Base-by-base conservation (phyloP, 2,113 vertebrate species). In the Pygathrix nemaeus region DNA sequence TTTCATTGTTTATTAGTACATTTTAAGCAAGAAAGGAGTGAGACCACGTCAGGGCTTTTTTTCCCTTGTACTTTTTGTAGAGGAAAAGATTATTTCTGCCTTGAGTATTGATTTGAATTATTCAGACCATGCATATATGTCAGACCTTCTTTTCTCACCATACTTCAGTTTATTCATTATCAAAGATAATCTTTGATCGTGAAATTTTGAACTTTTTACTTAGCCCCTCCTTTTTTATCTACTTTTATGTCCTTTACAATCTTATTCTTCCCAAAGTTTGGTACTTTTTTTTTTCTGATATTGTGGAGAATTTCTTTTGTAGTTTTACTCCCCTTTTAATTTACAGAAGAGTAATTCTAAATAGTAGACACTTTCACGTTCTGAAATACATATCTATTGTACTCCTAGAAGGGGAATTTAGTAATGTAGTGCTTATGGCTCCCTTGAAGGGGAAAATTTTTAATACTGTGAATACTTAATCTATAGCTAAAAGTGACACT, bases 401-500 rank as follows among this genome's bases (percentile, higher is more conserved):
- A 90, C 11, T 94, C 59, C 4, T 95, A 72, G 38, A 84, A 73
- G 45, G 38, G 21, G 8, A 93, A 48, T 92, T 96, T 95, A 89
- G n/a, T 89, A 61, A 75, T 90, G 73, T n/a, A 68, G 43, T 96
- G 14, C 23, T 84, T 75, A 82, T 91, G 59, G 6, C 21, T 45
- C n/a, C 20, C 82, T 85, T 75, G 73, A 84, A 80, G n/a, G 75
- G 75, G 18, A 30, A 93, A 9, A 21, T 70, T 97, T 93, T 98
- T 82, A 91, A 52, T 90, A 84, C 70, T 97, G 12, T 94, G 38
- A 85, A 78, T 8, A 78, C 92, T 93, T 92, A 88, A 85, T 94
- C 40, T 90, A 10, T 4, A 52, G 23, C 64, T 50, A 70, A 40
- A 90, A 81, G 32, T 97, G 40, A 86, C 30, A 81, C 10, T 73